Evolutionary conservation across 1,140 invertebrate genomes (phyloP).

Genomic region (Drosophila tani): DNA sequence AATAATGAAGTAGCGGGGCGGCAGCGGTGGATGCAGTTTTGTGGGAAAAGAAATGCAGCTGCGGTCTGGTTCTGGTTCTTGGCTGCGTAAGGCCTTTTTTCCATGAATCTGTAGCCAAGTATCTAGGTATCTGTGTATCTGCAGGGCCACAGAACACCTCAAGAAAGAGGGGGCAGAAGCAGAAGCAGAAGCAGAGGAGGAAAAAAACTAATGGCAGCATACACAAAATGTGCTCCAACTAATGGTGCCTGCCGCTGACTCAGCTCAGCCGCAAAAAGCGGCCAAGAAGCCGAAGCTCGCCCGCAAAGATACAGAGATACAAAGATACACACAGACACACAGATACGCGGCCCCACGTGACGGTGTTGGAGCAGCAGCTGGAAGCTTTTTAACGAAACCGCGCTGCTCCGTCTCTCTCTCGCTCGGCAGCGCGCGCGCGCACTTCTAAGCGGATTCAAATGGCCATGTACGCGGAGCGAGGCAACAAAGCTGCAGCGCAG

Average conservation of each 20-base stretch:
- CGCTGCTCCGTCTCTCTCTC: slow-evolving; percentile 27
- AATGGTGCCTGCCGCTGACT: slow-evolving; percentile 77
- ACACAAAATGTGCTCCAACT: slow-evolving; percentile 74
- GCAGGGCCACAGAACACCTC: slow-evolving; percentile 37
- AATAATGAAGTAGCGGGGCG: slow-evolving; percentile 40
- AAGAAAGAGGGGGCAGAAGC: slow-evolving; percentile 9
- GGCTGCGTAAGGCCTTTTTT: slow-evolving; percentile 36
- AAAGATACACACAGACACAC: slow-evolving; percentile 44
- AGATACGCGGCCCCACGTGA: slow-evolving; percentile 60
- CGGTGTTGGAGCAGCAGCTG: slow-evolving; percentile 35
- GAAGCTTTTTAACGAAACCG: slow-evolving; percentile 79
- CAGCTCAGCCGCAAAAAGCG: slow-evolving; percentile 51
- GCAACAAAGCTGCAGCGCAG: slow-evolving; percentile 48
- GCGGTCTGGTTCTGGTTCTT: slow-evolving; percentile 62
- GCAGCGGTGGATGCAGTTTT: slow-evolving; percentile 18
- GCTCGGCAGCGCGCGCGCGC: slow-evolving; percentile 59
- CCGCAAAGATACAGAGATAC: slow-evolving; percentile 44
- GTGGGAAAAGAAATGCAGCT: slow-evolving; percentile 67
- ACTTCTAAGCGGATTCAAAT: slow-evolving; percentile 78
- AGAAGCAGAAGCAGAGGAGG: slow-evolving; percentile 6
- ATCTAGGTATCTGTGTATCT: slow-evolving; percentile 17
- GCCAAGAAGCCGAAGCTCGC: slow-evolving; percentile 39
- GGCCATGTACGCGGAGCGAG: slow-evolving; percentile 29
- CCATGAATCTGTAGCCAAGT: slow-evolving; percentile 16
- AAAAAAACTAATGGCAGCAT: slow-evolving; percentile 57